phyloP scores from a whole-genome alignment of 23 tunicate genomes.

The Botrylloides violaceus region DNA sequence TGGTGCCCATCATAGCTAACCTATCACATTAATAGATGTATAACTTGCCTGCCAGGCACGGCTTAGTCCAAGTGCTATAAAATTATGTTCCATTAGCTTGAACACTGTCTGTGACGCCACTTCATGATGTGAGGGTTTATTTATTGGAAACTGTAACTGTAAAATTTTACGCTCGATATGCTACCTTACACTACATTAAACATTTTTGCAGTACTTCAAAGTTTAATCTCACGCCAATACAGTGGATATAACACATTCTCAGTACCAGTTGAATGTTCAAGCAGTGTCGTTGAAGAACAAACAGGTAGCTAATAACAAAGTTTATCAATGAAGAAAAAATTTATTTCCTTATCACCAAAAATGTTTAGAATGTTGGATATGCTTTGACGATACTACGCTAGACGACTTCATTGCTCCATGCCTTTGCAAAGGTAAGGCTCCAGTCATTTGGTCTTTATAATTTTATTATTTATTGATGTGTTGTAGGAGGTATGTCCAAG shows the following conservation, averaged over 20 bases:
- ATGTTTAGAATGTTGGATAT: conserved; percentile 83
- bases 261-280: neutral
- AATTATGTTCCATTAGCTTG: too few relatives aligned
- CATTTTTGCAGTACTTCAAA: conserved; percentile 1
- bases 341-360: too few relatives aligned
- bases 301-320: too few relatives aligned
- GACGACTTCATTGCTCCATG: conserved; percentile 75
- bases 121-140: too few relatives aligned
- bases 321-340: too few relatives aligned
- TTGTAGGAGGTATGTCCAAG: conserved; percentile 80
- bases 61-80: too few relatives aligned
- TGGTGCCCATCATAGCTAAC: too few relatives aligned
- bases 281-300: conserved; percentile 4
- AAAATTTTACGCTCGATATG: too few relatives aligned
- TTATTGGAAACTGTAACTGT: too few relatives aligned
- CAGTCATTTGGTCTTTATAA: neutral
- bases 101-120: too few relatives aligned
- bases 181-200: conserved; percentile 1
- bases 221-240: neutral
- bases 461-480: neutral
- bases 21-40: too few relatives aligned
- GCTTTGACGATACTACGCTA: conserved; percentile 63
- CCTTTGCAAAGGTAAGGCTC: conserved; percentile 60
- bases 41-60: too few relatives aligned
- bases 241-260: conserved; percentile 5